Evolutionary conservation across 2,797 vertebrate species (phyloP).

Genomic region (Geotrypetes seraphini): DNA sequence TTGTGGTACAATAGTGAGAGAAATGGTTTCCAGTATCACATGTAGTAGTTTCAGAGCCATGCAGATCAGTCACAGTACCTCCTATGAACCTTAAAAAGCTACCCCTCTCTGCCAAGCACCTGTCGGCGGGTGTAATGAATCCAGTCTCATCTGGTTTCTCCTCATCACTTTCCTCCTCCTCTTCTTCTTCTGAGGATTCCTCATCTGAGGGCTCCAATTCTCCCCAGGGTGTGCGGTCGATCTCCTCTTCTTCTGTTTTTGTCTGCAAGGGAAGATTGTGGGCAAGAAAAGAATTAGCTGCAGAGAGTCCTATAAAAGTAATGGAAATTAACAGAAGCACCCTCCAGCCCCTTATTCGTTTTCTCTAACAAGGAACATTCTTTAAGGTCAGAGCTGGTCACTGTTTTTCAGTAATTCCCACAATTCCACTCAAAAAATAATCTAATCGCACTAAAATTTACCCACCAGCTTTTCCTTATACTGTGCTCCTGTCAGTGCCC

Average conservation of each 20-base stretch:
- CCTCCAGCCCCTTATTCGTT: too few relatives aligned
- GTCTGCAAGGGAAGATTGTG: conserved; percentile 45
- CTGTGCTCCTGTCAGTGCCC: too few relatives aligned
- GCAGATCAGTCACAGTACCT: not conserved
- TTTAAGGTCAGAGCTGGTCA: too few relatives aligned
- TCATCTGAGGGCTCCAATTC: conserved; percentile 86
- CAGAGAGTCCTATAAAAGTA: too few relatives aligned
- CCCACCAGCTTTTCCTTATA: not conserved
- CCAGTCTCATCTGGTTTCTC: conserved; percentile 86
- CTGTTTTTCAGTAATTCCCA: not conserved
- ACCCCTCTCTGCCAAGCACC: conserved; percentile 42
- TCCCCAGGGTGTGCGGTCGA: conserved; percentile 81
- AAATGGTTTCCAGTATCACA: too few relatives aligned
- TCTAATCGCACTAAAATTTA: too few relatives aligned
- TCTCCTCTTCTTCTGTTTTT: conserved; percentile 84
- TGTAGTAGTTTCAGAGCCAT: too few relatives aligned
- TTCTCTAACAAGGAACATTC: too few relatives aligned
- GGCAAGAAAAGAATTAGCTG: not conserved
- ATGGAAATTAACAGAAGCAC: too few relatives aligned
- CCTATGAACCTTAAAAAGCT: not conserved
- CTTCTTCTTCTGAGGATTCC: conserved; percentile 85
- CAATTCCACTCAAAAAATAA: too few relatives aligned
- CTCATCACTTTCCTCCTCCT: conserved; percentile 83
- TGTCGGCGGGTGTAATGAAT: conserved; percentile 87
- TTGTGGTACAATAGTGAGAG: too few relatives aligned